Evolutionary conservation across 2,113 vertebrate genomes (phyloP).

Genomic region (Calyptomena viridis): DNA sequence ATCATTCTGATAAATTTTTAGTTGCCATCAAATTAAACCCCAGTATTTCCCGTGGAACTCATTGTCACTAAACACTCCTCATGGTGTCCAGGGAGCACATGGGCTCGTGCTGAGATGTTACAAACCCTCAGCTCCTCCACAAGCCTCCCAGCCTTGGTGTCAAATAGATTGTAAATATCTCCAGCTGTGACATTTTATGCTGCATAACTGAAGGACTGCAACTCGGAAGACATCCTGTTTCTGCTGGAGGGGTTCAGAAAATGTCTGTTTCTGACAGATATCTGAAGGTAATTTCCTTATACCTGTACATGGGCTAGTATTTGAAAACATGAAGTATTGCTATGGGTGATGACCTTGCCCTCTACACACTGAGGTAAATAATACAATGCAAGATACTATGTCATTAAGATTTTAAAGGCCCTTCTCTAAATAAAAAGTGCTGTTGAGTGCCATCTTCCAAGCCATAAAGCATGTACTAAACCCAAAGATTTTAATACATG

Average conservation of each 20-base stretch:
- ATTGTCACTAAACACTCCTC: background rate
- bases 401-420: background rate
- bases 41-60: background rate
- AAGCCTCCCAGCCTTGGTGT: background rate
- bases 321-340: background rate
- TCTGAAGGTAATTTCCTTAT: background rate
- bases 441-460: background rate
- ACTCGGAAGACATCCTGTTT: background rate
- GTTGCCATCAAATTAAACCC: background rate
- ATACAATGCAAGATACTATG: background rate
- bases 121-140: background rate
- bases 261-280: background rate
- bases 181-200: background rate
- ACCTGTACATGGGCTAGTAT: background rate
- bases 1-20: background rate
- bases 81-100: accelerated
- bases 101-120: background rate
- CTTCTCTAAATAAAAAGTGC: background rate
- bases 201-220: background rate
- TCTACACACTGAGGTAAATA: background rate
- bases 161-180: background rate
- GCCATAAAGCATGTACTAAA: background rate
- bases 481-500: background rate
- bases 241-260: background rate
- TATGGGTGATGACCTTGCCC: background rate